These are phyloP conservation scores for Sus cebifrons DNA, from an alignment of 2,797 vertebrate species.

Conservation along the genomic window DNA sequence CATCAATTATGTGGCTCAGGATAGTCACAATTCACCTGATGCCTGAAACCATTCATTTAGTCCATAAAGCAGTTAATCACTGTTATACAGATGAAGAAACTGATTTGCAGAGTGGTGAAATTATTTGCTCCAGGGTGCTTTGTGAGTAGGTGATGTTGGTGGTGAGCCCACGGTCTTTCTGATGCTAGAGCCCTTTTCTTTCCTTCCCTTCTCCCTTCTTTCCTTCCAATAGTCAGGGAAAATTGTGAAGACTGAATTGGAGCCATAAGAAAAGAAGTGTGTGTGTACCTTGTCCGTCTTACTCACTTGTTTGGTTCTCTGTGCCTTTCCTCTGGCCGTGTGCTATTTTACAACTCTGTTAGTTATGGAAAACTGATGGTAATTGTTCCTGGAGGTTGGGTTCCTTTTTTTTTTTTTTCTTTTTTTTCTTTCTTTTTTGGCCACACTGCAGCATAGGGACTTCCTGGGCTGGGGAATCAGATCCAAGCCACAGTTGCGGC, in stretches of 20 bases:
- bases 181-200: neutral
- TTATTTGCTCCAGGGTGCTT: neutral
- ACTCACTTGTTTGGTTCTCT: too few relatives aligned
- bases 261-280: neutral
- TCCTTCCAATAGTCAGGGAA: neutral
- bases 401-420: neutral
- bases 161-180: neutral
- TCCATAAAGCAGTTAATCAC: neutral
- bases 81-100: neutral
- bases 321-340: neutral
- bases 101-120: neutral
- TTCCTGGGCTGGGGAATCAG: too few relatives aligned
- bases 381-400: neutral
- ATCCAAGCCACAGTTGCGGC: too few relatives aligned
- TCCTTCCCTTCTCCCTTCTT: too few relatives aligned
- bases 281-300: rapidly evolving
- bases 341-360: neutral
- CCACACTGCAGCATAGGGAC: too few relatives aligned
- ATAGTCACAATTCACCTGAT: neutral
- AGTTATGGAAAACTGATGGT: neutral
- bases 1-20: neutral
- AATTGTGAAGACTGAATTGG: too few relatives aligned
- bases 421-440: too few relatives aligned
- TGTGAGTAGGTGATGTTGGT: neutral
- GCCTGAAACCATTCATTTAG: neutral